Percentiles rank a stretch among this genome's conserved stretches.
Conservation (phyloP, 2,113 vertebrate genomes). For the Mobula birostris region DNA sequence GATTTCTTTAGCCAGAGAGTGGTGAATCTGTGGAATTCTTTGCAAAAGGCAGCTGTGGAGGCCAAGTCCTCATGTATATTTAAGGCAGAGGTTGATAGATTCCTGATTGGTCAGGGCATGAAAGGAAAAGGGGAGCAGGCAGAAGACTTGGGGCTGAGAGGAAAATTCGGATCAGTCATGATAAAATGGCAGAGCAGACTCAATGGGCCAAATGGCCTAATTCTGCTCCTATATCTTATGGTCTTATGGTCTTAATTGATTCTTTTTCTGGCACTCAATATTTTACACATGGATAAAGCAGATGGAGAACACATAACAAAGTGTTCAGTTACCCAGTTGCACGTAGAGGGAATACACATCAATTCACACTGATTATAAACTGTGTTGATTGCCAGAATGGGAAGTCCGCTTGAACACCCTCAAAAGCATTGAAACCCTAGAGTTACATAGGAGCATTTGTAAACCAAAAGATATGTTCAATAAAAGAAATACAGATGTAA, state of each 20-base stretch:
- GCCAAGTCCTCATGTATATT: no score
- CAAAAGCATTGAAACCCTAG: neutral
- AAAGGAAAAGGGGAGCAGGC: no score
- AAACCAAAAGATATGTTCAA: slow-evolving; percentile 1
- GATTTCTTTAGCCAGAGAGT: no score
- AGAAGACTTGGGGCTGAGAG: no score
- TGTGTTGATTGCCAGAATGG: slow-evolving; percentile 7
- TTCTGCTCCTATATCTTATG: no score
- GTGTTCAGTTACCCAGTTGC: neutral
- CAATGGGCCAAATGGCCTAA: no score
- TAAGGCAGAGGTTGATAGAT: no score
- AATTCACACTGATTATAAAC: slow-evolving; percentile 3
- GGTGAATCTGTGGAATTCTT: no score
- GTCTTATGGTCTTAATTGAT: neutral
- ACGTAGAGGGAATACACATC: slow-evolving; percentile 4
- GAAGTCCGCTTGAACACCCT: neutral
- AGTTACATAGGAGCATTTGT: neutral
- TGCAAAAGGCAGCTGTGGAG: no score
- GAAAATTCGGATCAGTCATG: no score
- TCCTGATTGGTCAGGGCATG: no score
- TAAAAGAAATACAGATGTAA: neutral
- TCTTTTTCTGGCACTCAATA: neutral
- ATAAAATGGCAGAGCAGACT: no score
- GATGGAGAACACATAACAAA: slow-evolving; percentile 20
- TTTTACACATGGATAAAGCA: slow-evolving; percentile 5